These are phyloP conservation scores for Struthidea cinerea DNA, from an alignment of 2,113 vertebrate species.

Conservation along the genomic window DNA sequence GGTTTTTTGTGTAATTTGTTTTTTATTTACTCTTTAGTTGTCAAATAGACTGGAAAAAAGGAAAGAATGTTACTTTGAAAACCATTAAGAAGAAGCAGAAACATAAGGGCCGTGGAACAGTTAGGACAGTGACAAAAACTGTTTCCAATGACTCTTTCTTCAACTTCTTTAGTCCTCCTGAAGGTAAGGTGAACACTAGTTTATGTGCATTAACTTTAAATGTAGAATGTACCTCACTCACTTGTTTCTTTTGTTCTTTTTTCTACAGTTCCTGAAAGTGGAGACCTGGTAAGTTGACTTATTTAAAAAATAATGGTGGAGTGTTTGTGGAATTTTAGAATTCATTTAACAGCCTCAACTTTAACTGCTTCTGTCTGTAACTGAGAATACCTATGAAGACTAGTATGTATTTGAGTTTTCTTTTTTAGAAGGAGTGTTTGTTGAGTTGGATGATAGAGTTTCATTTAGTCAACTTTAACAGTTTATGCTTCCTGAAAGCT, in stretches of 20 bases:
- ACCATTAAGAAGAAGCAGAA: conserved; percentile 99
- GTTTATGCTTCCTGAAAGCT: not conserved
- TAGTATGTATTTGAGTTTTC: not conserved
- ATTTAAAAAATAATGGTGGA: not conserved
- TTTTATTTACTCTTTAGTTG: conserved; percentile 74
- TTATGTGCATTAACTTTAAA: not conserved
- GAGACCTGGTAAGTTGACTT: conserved; percentile 86
- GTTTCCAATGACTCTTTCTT: conserved; percentile 98
- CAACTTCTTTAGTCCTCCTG: conserved; percentile 97
- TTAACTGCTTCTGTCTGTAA: not conserved
- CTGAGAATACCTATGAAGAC: not conserved
- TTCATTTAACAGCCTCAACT: not conserved
- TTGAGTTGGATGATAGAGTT: not conserved
- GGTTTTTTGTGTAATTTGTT: not conserved
- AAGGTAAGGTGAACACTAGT: conserved; percentile 73
- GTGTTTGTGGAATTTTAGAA: not conserved
- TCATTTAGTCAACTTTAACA: not conserved
- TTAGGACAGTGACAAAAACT: conserved; percentile 96
- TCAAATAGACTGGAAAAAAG: conserved; percentile 96
- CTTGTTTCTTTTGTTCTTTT: not conserved
- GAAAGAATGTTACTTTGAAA: conserved; percentile 98
- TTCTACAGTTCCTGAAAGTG: conserved; percentile 88
- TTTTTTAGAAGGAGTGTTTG: not conserved
- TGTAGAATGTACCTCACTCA: not conserved
- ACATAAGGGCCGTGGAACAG: conserved; percentile 97